Conservation (phyloP, 1,140 invertebrate species). For the Drosophila prosaltans region DNA sequence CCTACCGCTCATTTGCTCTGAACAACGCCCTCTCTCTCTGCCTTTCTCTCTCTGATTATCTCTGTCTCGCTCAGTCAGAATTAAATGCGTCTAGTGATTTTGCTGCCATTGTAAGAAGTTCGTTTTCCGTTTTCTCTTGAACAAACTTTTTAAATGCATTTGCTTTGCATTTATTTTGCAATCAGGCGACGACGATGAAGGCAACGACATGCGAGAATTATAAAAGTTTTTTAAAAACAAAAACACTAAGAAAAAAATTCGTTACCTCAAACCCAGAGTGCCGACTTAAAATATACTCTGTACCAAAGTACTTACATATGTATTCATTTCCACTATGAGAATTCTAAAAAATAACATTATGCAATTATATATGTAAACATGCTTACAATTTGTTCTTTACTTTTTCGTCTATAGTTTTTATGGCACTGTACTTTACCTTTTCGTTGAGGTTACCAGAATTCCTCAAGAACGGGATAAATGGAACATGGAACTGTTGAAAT, state of each 20-base stretch:
- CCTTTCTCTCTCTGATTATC: too few relatives aligned
- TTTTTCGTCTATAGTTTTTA: too few relatives aligned
- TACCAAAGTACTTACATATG: too few relatives aligned
- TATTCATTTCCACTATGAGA: background rate
- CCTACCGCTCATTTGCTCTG: background rate
- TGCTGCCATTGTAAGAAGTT: slow-evolving; percentile 36
- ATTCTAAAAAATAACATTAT: too few relatives aligned
- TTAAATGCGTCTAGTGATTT: slow-evolving; percentile 46
- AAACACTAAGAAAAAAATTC: slow-evolving; percentile 22
- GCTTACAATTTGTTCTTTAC: too few relatives aligned
- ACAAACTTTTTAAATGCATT: slow-evolving; percentile 66
- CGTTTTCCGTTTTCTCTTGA: slow-evolving; percentile 8
- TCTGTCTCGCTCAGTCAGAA: slow-evolving; percentile 2
- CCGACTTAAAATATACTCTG: background rate
- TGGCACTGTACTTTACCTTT: too few relatives aligned
- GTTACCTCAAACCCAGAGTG: slow-evolving; percentile 2
- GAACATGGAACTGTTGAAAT: too few relatives aligned
- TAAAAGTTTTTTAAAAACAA: slow-evolving; percentile 67
- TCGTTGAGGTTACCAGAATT: too few relatives aligned
- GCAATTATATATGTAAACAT: too few relatives aligned
- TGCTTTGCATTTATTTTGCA: slow-evolving; percentile 69
- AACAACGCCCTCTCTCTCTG: background rate
- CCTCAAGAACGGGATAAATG: too few relatives aligned
- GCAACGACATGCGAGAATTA: slow-evolving; percentile 60
- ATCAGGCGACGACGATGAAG: slow-evolving; percentile 40